phyloP scores from a whole-genome alignment of 2,113 vertebrate species.

The Corynorhinus townsendii region DNA sequence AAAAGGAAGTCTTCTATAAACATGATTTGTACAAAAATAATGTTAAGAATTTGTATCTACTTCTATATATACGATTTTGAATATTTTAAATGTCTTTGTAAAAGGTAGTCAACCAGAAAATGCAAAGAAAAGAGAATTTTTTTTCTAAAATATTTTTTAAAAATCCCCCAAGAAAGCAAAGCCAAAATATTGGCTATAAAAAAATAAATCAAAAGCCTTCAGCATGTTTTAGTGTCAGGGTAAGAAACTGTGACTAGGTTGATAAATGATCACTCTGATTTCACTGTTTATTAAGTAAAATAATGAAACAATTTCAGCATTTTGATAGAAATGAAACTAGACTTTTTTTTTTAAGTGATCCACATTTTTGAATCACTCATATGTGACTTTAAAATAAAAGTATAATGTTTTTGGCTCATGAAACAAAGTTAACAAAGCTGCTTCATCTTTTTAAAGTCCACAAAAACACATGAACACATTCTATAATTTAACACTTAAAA shows the following conservation, averaged over 20 bases:
- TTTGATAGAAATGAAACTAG: neutral
- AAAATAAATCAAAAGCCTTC: neutral
- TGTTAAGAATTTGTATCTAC: neutral
- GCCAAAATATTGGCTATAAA: neutral
- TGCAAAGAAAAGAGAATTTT: neutral
- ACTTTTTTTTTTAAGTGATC: slow-evolving; percentile 19
- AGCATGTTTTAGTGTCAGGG: neutral
- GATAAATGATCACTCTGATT: neutral
- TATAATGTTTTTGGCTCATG: neutral
- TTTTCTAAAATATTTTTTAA: neutral
- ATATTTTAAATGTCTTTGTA: neutral
- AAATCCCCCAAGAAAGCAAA: slow-evolving; percentile 15
- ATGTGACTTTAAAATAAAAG: slow-evolving; percentile 39
- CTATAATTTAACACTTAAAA: slow-evolving; percentile 50
- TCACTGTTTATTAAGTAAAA: slow-evolving; percentile 16
- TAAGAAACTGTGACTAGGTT: neutral
- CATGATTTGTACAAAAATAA: neutral
- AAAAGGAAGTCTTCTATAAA: neutral
- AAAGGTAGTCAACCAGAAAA: neutral
- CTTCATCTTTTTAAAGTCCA: slow-evolving; percentile 46
- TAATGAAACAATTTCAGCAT: slow-evolving; percentile 18
- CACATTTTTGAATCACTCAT: slow-evolving; percentile 8
- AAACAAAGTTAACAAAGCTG: slow-evolving; percentile 17
- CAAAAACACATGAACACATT: slow-evolving; percentile 47
- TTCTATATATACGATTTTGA: neutral